Conservation (phyloP, 92 coral and sea anemone species). For the Zoanthus sansibaricus region DNA sequence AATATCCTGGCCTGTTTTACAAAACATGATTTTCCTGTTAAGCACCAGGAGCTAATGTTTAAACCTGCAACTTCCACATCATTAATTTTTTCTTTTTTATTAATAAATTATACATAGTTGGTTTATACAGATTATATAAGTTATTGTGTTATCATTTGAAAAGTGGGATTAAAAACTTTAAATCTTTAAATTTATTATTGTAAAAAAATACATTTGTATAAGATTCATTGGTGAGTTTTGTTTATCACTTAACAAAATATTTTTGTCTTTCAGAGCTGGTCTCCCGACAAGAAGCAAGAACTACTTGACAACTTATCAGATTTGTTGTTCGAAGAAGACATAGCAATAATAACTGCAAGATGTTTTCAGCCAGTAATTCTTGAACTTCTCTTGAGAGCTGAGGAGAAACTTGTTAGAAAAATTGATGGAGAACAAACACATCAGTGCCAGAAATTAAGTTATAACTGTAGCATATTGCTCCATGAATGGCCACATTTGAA, state of each 20-base stretch:
- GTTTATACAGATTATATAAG: too few species aligned
- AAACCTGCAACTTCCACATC: too few species aligned
- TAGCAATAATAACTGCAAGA: conserved; percentile 64
- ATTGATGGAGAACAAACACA: conserved; percentile 11
- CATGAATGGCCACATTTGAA: conserved; percentile 63
- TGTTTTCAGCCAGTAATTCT: conserved; percentile 79
- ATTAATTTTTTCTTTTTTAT: too few species aligned
- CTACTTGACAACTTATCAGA: conserved; percentile 76
- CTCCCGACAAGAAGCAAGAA: conserved; percentile 76
- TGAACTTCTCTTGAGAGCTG: conserved; percentile 77
- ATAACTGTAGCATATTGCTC: conserved; percentile 74
- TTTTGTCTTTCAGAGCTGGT: conserved; percentile 71
- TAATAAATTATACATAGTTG: too few species aligned
- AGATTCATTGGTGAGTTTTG: too few species aligned
- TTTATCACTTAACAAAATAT: background rate
- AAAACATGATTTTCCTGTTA: too few species aligned
- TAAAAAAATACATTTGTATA: too few species aligned
- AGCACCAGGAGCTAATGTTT: too few species aligned
- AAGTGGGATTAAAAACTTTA: too few species aligned
- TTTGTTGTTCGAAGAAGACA: conserved; percentile 56
- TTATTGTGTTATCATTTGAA: too few species aligned
- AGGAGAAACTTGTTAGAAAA: conserved; percentile 28
- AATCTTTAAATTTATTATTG: too few species aligned
- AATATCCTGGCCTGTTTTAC: too few species aligned
- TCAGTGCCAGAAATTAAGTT: conserved; percentile 69